Base-by-base conservation (phyloP, 2,113 vertebrate species). In the Herpailurus yagouaroundi region DNA sequence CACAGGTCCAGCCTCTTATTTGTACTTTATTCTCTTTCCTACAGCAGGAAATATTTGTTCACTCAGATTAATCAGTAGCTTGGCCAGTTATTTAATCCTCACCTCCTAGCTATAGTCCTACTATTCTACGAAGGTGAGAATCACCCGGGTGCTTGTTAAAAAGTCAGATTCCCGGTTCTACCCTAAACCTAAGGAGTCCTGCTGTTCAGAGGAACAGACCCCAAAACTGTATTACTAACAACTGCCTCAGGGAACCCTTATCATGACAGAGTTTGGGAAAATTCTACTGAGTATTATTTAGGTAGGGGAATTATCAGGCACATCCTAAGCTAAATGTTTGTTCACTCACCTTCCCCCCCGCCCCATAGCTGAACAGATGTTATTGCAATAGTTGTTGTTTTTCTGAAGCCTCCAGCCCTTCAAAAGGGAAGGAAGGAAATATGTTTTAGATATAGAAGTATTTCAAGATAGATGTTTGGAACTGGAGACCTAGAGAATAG, bases 251-350 rank as follows among this genome's bases (percentile, higher is more conserved):
- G 55, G 84, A 81, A 68, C 92, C 88, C 69, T 93, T 92, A 81
- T 33, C 29, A 73, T 73, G 64, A 81, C n/a, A 18, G 82, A 91
- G 95, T 89, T 81, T 85, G 23, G 60, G 55, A 93, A 76, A 95
- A 63, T 80, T 84, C 23, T 91, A 48, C n/a, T 60, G 38, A 77
- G 45, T 82, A 41, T 7, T 33, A 7, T 83, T 85, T 63, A 96
- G 80, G 74, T 94, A 23, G 89, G 68, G 21, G 79, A 92, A 97
- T 95, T 92, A 89, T 52, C n/a, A 89, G 90, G 31, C 63, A 21
- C 10, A 12, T 31, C 13, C 57, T 41, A 82, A 93, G 13, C 45
- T 95, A 82, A 63, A 52, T 91, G 36, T 84, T 96, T 92, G 33
- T 38, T 92, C 38, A 36, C 25, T 82, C 15, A 25, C n/a, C 9